phyloP scores from a whole-genome alignment of 2,797 vertebrate genomes.

The Hybognathus amarus region DNA sequence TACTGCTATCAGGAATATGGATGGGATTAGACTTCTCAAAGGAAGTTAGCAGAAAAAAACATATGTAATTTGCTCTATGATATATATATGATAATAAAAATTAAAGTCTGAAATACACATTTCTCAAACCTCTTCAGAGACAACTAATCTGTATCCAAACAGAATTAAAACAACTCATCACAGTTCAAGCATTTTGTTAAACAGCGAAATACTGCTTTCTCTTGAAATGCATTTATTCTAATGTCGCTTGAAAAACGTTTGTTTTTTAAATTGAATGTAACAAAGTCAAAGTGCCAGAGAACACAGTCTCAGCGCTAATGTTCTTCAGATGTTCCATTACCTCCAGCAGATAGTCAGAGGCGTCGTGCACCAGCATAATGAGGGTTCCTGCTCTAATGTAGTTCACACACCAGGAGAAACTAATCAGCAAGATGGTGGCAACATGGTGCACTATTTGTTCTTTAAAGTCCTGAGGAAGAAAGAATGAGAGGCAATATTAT shows the following conservation, averaged over 20 bases:
- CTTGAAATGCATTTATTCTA: neutral
- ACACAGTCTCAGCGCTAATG: neutral
- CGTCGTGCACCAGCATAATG: conserved; percentile 92
- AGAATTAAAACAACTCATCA: neutral
- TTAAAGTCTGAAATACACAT: neutral
- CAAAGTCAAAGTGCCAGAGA: neutral
- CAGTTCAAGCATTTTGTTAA: neutral
- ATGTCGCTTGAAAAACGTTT: neutral
- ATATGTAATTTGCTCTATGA: neutral
- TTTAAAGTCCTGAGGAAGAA: conserved; percentile 86
- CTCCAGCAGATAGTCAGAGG: conserved; percentile 92
- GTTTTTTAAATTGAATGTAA: neutral
- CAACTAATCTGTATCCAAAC: neutral
- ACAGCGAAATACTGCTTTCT: neutral
- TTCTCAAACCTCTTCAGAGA: neutral
- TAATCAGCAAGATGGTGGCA: conserved; percentile 90
- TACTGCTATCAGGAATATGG: neutral
- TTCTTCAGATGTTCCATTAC: conserved; percentile 68
- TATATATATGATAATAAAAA: too few relatives aligned
- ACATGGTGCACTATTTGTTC: conserved; percentile 94
- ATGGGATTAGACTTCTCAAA: neutral
- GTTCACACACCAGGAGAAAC: conserved; percentile 95
- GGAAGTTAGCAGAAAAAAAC: neutral
- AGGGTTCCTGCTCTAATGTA: conserved; percentile 93
- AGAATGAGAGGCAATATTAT: neutral